Evolutionary conservation across 64 coral and sea anemone species (phyloP), one percentile per base, ranked within the genome.

Genomic region (Montipora capricornis): DNA sequence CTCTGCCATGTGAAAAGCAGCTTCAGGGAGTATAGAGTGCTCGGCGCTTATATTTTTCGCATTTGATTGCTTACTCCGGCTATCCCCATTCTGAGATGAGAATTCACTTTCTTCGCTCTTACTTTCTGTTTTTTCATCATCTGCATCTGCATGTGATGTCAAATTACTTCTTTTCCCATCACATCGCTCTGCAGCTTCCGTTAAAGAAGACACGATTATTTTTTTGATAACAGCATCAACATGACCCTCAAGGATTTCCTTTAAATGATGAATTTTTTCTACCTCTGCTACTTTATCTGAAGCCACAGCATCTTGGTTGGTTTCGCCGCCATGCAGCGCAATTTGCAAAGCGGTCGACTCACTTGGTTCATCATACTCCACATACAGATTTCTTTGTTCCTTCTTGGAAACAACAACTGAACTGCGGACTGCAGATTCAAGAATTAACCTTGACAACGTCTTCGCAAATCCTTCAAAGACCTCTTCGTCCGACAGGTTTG

Each of bases 391-490:
- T 47, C 6, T 16, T 69, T 84, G 44, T 44, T 84, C 19, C 37
- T 76, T 37, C 8, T 10, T 17, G 46, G 62, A 4, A 44, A 16
- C 13, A 44, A 16, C 13, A 70, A 86, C 8, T n/a, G 66, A 86
- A 49, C 15, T 50, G 7, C 17, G 13, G 10, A 60, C 68, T 4
- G 92, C 83, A 5, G 77, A 80, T 29, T 80, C 61, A 24, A 93
- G 20, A 53, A 88, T 48, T 15, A 62, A 81, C 2, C 61, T 53
- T 73, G 92, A 77, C 20, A 93, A 44, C 44, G 57, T 70, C 19
- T 60, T 88, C 4, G 92, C 92, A 47, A 80, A 93, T 15, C 50
- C 15, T 37, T 93, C 84, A 24, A 61, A 93, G 11, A 88, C 46
- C 20, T 73, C 87, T 57, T 19, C 19, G 10, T 86, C 8, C 5